A percentile compares a stretch with the other conserved stretches of the same genome.
phyloP scores from a whole-genome alignment of 23 tunicate species.

The Ciona savignyi region DNA sequence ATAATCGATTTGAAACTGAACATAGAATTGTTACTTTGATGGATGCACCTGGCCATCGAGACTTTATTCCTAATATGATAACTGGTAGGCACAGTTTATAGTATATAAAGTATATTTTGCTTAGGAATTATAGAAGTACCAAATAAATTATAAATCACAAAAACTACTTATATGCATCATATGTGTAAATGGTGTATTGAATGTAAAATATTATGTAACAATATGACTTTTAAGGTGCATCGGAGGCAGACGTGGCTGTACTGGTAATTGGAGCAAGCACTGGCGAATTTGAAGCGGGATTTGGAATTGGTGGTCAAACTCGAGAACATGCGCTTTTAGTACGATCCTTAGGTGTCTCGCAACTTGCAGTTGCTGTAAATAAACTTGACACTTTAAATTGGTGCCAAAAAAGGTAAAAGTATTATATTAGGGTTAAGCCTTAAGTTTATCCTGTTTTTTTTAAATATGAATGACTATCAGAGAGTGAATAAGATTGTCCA shows the following conservation, averaged over 20 bases:
- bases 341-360: conserved; percentile 86
- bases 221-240: conserved; percentile 63
- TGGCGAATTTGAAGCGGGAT: conserved; percentile 97
- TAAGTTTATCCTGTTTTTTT: neutral
- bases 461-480: too few relatives aligned
- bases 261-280: conserved; percentile 88
- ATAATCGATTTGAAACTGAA: conserved; percentile 71
- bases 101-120: neutral
- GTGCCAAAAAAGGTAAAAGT: conserved; percentile 62
- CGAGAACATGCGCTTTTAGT: conserved; percentile 84
- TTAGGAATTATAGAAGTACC: neutral
- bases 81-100: conserved; percentile 32
- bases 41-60: conserved; percentile 98
- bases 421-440: too few relatives aligned
- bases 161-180: neutral
- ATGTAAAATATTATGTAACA: neutral
- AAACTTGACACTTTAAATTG: conserved; percentile 80
- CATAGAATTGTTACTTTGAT: conserved; percentile 50
- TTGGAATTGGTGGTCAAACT: conserved; percentile 94
- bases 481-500: too few relatives aligned
- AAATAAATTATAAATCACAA: too few relatives aligned
- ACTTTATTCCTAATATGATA: conserved; percentile 94
- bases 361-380: conserved; percentile 91
- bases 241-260: conserved; percentile 94
- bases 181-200: neutral